These are phyloP conservation scores for Catharus minimus DNA, from an alignment of 2,113 vertebrate species.

Conservation along the genomic window DNA sequence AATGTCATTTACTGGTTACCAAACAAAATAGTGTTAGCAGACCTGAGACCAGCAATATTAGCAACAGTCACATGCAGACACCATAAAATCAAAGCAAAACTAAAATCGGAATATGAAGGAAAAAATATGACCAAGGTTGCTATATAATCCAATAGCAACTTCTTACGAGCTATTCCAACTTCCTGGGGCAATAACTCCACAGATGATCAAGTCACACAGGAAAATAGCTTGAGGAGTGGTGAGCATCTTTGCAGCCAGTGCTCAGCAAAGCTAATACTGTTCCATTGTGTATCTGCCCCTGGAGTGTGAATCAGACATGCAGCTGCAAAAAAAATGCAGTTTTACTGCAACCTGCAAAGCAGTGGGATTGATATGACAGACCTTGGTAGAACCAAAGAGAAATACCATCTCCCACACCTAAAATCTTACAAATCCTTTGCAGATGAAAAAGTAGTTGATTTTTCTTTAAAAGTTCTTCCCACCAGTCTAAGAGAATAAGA, in stretches of 20 bases:
- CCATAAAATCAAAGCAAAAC: slow-evolving; percentile 22
- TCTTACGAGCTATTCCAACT: neutral
- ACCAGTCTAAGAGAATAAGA: slow-evolving; percentile 46
- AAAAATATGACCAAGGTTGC: neutral
- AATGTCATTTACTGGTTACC: slow-evolving; percentile 18
- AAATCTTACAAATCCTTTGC: slow-evolving; percentile 27
- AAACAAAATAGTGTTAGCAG: slow-evolving; percentile 11
- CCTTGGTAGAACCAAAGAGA: neutral
- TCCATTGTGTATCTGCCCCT: neutral
- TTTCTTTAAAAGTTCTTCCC: slow-evolving; percentile 43
- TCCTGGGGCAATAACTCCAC: neutral
- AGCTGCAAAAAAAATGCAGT: neutral
- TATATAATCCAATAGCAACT: neutral
- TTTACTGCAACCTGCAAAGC: slow-evolving; percentile 32
- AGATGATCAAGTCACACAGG: neutral
- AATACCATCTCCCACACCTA: neutral
- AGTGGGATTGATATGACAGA: neutral
- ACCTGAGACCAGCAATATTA: neutral
- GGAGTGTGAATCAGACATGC: slow-evolving; percentile 3
- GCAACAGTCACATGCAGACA: neutral
- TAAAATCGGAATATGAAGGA: neutral
- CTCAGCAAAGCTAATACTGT: neutral
- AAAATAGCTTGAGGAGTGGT: neutral
- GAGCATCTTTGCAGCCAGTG: neutral
- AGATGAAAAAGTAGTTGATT: slow-evolving; percentile 52